Conservation (phyloP, 2,113 vertebrate genomes). For the Montifringilla adamsi region DNA sequence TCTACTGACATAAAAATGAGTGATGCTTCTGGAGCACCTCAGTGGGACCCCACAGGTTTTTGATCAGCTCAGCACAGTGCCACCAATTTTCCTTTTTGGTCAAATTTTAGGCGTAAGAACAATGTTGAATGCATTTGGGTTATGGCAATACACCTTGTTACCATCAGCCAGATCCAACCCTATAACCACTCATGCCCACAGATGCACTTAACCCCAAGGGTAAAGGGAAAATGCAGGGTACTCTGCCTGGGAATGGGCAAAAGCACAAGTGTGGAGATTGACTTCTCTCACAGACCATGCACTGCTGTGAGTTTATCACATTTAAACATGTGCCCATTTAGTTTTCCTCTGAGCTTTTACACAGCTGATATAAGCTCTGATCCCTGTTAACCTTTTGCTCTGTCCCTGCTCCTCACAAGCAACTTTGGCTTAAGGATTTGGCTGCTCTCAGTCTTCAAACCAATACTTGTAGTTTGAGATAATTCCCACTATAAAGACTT, state of each 20-base stretch:
- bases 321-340: rapidly evolving
- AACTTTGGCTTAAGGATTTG: not conserved
- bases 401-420: not conserved
- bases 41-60: not conserved
- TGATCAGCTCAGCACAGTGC: not conserved
- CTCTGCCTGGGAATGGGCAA: not conserved
- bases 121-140: not conserved
- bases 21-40: not conserved
- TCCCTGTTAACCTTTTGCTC: not conserved
- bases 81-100: not conserved
- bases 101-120: not conserved
- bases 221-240: not conserved
- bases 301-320: not conserved
- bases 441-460: not conserved
- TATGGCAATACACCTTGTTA: not conserved
- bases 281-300: rapidly evolving
- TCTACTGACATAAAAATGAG: not conserved
- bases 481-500: not conserved
- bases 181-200: not conserved
- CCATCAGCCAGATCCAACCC: not conserved
- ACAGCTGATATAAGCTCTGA: not conserved
- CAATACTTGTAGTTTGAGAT: not conserved
- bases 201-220: rapidly evolving
- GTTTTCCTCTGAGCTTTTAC: not conserved
- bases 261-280: not conserved